Evolutionary conservation across 1,140 invertebrate species (phyloP), one percentile per base, ranked within the genome.

Genomic region (Marisa cornuarietis): DNA sequence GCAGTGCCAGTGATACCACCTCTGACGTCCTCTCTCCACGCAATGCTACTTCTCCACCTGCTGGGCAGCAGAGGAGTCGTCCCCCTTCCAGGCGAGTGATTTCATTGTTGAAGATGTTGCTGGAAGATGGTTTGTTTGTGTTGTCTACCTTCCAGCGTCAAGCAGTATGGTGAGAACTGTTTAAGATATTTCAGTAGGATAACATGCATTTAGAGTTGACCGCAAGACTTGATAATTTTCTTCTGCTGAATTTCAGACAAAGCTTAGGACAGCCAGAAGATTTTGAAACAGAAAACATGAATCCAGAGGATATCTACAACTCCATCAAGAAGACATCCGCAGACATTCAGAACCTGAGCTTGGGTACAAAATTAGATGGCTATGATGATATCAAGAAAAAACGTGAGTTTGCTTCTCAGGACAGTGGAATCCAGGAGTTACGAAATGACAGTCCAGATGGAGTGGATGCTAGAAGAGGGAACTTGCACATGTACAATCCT

Each of bases 321-420:
- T 96, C 95, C 79, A 94, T 98, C 76, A 93, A 95, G 79, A 95
- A 95, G 88, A 98, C 97, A 65, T 96, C 97, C 6, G 96, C 96
- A 26, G 97, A 98, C 92, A 98, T 99, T 89, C 95, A 96, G 86
- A 96, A 95, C 91, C 96, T 96, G 84, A 95, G 94, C 86, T 95
- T 94, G 84, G 94, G 94, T 88, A 92, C 87, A 81, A 90, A 91
- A 81, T 83, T 90, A 61, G 90, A 90, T 78, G 84, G 81, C 71
- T 90, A 87, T 82, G 89, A 90, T 42, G 88, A 88, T 76, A 84
- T 86, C 66, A 88, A 88, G 84, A 91, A 89, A 85, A 94, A 95
- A 85, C 93, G 94, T 87, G 95, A 96, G 78, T 95, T 95, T 71
- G 95, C 95, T 16, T 96, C 95, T 62, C 96, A 96, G 90, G 96